Evolutionary conservation across 2,797 vertebrate genomes (phyloP).

Genomic region (Sebastes diploproa): DNA sequence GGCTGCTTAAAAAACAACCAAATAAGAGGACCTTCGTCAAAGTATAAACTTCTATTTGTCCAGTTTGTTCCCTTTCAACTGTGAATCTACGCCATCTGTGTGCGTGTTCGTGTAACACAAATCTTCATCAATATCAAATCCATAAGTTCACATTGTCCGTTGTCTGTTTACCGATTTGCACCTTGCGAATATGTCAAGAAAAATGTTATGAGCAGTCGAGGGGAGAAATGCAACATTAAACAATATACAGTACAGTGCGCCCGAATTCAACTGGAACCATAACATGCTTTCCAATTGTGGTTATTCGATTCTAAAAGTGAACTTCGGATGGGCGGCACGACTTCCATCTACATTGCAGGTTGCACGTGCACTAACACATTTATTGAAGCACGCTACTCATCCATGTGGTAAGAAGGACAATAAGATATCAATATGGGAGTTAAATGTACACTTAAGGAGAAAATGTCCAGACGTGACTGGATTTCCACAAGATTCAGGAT

Average conservation of each 20-base stretch:
- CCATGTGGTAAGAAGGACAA: neutral
- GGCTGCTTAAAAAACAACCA: neutral
- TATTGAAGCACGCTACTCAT: neutral
- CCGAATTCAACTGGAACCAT: no score
- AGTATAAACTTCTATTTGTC: neutral
- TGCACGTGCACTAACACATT: neutral
- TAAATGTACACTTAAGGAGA: slow-evolving; percentile 16
- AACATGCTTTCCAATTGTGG: neutral
- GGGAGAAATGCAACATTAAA: no score
- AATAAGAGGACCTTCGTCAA: neutral
- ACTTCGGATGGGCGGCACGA: neutral
- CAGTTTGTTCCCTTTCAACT: neutral
- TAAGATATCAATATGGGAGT: slow-evolving; percentile 11
- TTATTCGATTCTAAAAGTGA: neutral
- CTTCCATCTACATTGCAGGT: neutral
- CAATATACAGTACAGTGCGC: no score
- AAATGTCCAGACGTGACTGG: slow-evolving; percentile 31
- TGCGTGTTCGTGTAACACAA: neutral
- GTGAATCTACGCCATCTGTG: neutral
- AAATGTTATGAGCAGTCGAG: no score
- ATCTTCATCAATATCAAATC: no score
- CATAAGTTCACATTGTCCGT: no score
- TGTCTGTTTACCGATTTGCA: no score
- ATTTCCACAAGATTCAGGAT: slow-evolving; percentile 24
- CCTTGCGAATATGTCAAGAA: no score